Conservation (phyloP, 2,888 invertebrate species). For the Linyphia triangularis region DNA sequence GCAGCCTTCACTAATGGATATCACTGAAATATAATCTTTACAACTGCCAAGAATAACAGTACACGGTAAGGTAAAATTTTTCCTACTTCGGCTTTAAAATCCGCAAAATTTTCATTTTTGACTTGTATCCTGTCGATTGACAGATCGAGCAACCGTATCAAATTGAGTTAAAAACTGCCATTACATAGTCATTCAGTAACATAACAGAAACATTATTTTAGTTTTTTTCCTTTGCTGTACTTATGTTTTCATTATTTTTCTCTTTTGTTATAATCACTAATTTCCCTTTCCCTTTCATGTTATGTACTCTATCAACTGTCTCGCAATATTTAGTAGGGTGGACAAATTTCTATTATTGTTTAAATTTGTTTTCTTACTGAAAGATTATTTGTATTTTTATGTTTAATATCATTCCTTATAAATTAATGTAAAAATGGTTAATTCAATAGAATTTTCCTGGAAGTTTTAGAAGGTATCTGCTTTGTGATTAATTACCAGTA, state of each 20-base stretch:
- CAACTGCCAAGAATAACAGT: conserved; percentile 75
- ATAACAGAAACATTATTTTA: no score
- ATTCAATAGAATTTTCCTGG: neutral
- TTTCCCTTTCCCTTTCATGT: neutral
- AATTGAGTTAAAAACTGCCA: conserved; percentile 35
- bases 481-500: conserved; percentile 13
- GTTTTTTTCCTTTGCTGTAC: no score
- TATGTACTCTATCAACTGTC: neutral
- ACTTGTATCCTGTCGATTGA: no score
- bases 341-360: no score
- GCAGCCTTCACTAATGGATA: conserved; percentile 76
- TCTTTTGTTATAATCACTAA: neutral
- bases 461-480: neutral
- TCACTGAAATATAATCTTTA: conserved; percentile 74
- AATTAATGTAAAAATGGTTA: neutral
- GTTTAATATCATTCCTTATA: neutral
- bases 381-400: neutral
- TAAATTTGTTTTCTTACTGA: neutral
- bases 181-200: no score
- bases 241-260: no score
- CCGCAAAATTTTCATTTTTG: no score
- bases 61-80: conserved; percentile 70
- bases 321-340: conserved; percentile 35
- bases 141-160: neutral
- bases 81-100: conserved; percentile 40